Evolutionary conservation across 2,888 invertebrate species (phyloP), one percentile per base, ranked within the genome.

Genomic region (Ptychoptera contaminata): DNA sequence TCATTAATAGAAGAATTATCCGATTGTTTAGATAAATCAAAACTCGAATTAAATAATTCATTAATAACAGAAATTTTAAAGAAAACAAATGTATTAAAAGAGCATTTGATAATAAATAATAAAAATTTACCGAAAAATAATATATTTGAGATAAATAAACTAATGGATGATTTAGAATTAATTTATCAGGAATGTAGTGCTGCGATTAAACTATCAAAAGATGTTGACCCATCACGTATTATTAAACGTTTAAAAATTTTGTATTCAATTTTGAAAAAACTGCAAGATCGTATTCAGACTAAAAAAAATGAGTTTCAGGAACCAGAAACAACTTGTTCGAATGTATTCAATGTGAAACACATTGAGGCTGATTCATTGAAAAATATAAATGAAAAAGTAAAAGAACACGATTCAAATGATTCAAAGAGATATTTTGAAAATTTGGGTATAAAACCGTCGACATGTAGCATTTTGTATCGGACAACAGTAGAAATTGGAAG

Each of bases 191-290:
- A 65, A 48, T 65, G 65, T 45, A 57, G 57, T 40, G 61, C 62
- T 0, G 55, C 61, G 34, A 40, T 63, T 2, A 53, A 56, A 39
- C 60, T 59, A 48, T 54, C 60, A 1, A 50, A 58, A n/a, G 58
- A 60, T 47, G 56, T 63, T n/a, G 55, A 59, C 1, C 42, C 53
- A 0, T 45, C 48, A 11, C 56, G 62, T 9, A 56, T 65, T 2
- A 34, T 63, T 0, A 65, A 64, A 50, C 56, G 65, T 30, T 61
- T 63, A 38, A 63, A 60, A 48, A 61, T 65, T 41, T 50, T 65
- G 42, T 58, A 60, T 35, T 58, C 56, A 8, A 49, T 58, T 29
- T 43, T 61, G 41, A 54, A 55, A 14, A 63, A 62, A 47, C 49
- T 65, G 2, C 51, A 55, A n/a, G 47, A 50, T 12, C 47, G 49